These are phyloP conservation scores for Hypocryptadius cinnamomeus DNA, from an alignment of 2,113 vertebrate genomes.

Conservation along the genomic window DNA sequence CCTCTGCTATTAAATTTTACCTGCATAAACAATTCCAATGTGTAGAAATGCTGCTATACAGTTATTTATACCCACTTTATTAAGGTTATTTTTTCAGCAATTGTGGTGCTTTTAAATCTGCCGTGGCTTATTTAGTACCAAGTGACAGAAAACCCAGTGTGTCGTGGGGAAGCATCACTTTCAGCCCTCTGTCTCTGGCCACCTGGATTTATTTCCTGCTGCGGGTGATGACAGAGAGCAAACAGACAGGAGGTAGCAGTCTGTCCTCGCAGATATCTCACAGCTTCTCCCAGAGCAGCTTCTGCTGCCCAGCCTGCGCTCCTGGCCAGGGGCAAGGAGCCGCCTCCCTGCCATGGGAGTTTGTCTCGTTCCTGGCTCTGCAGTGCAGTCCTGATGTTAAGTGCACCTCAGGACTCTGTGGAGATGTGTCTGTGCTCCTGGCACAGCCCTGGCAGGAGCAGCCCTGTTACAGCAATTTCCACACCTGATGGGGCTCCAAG, in stretches of 20 bases:
- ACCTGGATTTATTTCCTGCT: neutral
- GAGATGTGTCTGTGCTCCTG: fast-evolving
- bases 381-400: fast-evolving
- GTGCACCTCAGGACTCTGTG: fast-evolving
- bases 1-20: slow-evolving; percentile 26
- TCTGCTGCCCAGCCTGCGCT: neutral
- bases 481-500: neutral
- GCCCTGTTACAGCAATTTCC: neutral
- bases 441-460: neutral
- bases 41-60: neutral
- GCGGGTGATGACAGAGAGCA: neutral
- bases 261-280: neutral
- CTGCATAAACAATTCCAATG: slow-evolving; percentile 6
- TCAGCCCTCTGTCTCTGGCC: neutral
- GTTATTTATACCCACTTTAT: slow-evolving; percentile 30
- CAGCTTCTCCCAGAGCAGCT: fast-evolving
- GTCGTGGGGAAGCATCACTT: neutral
- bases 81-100: neutral
- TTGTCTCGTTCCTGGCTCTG: fast-evolving
- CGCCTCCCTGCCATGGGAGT: neutral
- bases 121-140: neutral
- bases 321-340: neutral
- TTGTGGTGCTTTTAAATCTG: neutral
- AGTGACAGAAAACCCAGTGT: neutral
- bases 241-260: neutral